These are phyloP conservation scores for Phymastichus coffea DNA, from an alignment of 1,140 invertebrate species.

Conservation along the genomic window DNA sequence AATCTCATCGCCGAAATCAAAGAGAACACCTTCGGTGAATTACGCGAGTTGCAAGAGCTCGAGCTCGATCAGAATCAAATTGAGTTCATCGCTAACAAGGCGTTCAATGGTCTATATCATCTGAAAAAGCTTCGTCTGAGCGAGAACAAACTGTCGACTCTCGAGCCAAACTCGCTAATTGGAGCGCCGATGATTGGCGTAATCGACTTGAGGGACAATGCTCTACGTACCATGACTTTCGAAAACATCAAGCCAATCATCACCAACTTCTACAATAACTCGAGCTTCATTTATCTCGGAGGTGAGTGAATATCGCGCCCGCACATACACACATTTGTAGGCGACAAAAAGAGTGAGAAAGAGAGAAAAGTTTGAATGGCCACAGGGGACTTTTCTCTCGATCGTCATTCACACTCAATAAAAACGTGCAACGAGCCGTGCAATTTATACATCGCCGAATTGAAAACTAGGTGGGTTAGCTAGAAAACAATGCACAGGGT, in stretches of 20 bases:
- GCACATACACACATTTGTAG: neutral
- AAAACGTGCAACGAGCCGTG: no score
- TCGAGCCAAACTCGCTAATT: slow-evolving; percentile 66
- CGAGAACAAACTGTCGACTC: slow-evolving; percentile 68
- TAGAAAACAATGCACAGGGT: slow-evolving; percentile 2
- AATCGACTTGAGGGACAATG: slow-evolving; percentile 72
- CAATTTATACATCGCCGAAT: neutral
- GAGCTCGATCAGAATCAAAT: slow-evolving; percentile 73
- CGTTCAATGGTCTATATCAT: slow-evolving; percentile 69
- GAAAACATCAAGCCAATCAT: slow-evolving; percentile 72
- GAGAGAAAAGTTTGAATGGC: no score
- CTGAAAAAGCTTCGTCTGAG: slow-evolving; percentile 67
- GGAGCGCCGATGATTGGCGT: slow-evolving; percentile 65
- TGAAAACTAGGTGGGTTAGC: no score
- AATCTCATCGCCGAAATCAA: slow-evolving; percentile 73
- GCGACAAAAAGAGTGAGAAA: neutral
- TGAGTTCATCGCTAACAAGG: slow-evolving; percentile 66
- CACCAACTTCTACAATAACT: slow-evolving; percentile 69
- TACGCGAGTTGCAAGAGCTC: slow-evolving; percentile 69
- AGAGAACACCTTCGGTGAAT: slow-evolving; percentile 72
- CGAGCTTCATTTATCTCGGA: slow-evolving; percentile 71
- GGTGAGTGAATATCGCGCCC: slow-evolving; percentile 61
- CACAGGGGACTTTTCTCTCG: no score
- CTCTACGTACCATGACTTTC: slow-evolving; percentile 71
- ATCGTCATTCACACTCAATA: no score